Conservation (phyloP, 2,888 invertebrate species). For the Congeria kusceri region DNA sequence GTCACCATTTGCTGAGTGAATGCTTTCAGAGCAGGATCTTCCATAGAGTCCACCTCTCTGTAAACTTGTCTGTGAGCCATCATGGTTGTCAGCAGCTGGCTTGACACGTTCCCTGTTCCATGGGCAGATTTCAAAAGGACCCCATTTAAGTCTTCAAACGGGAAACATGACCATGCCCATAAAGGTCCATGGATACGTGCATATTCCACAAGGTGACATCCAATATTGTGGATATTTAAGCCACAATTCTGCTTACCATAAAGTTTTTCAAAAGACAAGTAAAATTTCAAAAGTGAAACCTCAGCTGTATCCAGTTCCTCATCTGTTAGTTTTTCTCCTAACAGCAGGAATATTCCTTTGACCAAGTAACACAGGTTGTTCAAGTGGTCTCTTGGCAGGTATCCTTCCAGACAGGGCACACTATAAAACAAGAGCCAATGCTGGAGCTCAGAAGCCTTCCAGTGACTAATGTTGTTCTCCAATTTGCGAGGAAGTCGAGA, state of each 20-base stretch:
- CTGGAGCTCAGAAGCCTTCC: conserved; percentile 49
- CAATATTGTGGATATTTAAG: conserved; percentile 28
- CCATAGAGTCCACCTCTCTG: background rate
- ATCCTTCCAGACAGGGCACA: too few relatives aligned
- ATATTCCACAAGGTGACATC: conserved; percentile 22
- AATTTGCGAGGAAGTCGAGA: conserved; percentile 29
- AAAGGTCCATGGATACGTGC: conserved; percentile 31
- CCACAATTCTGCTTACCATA: conserved; percentile 25
- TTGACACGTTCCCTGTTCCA: conserved; percentile 17
- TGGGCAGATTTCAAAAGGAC: conserved; percentile 13
- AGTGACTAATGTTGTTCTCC: conserved; percentile 21
- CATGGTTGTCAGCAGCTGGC: conserved; percentile 4
- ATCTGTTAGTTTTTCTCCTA: too few relatives aligned
- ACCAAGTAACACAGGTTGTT: too few relatives aligned
- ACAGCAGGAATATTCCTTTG: too few relatives aligned
- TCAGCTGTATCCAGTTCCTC: too few relatives aligned
- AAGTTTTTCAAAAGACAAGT: conserved; percentile 5
- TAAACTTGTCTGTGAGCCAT: background rate
- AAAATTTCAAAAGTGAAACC: too few relatives aligned
- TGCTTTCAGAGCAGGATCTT: conserved; percentile 7
- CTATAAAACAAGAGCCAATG: conserved; percentile 34
- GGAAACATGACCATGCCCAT: conserved; percentile 48
- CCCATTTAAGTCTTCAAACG: conserved; percentile 38
- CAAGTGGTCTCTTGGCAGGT: too few relatives aligned
- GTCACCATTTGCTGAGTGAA: conserved; percentile 16